Base-by-base conservation (phyloP, 2,797 vertebrate genomes). In the Mus minutoides region DNA sequence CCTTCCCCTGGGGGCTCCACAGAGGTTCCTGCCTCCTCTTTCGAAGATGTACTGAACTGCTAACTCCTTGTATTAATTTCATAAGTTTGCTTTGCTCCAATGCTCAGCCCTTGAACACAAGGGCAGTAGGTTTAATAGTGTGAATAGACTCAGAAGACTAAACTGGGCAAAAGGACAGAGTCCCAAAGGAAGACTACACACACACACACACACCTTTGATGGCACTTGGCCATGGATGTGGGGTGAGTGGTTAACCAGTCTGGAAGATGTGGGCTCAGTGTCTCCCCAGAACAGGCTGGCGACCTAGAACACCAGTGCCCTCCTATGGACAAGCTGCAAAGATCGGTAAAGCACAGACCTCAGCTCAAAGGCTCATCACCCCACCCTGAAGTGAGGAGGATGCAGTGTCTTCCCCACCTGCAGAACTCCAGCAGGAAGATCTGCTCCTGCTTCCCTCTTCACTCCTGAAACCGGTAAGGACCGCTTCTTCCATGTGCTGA, bases 301-400 rank as follows among this genome's bases (percentile, higher is more conserved):
- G 96, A 12, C 64, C 95, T 97, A 56, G 95, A 96, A 84, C 94
- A 34, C 91, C 91, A 97, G 95, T 90, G 96, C 97, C 97, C 97
- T 97, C 97, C 97, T 88, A 82, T 97, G 97, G 97, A 95, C 43
- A 76, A 97, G 94, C 31, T 31, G 46, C 24, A 92, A 92, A 96
- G 67, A 79, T 77, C 79, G 91, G 29, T 84, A 87, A 78, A 16
- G 88, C 37, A 7, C 0, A 2, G 71, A 54, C 40, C 77, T 62
- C 37, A 4, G 43, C 54, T 62, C 64, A 58, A 29, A 24, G 58
- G 43, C 5, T 40, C 26, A 34, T 49, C 75, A 12, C 6, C 5
- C 2, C 6, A 22, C 37, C 40, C 10, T 54, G 0, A 60, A 34
- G 69, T 10, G 26, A 90, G 14, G 58, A 95, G 40, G 5, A 16